Base-by-base conservation (phyloP, 2,797 vertebrate genomes). In the Microctenopoma steveboyesi region DNA sequence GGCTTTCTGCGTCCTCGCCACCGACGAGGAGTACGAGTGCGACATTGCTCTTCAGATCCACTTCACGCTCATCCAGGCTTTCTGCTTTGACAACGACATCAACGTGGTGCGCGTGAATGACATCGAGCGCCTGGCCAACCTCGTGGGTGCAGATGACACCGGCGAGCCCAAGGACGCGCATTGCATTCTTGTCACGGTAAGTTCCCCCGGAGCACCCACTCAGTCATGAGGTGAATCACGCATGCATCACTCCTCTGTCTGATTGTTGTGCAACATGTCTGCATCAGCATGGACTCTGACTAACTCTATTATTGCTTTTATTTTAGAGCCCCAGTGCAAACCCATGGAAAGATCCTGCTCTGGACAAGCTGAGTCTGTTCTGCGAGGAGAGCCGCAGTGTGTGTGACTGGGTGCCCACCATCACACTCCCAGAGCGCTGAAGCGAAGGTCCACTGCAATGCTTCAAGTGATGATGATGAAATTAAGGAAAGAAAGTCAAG, bases 11-110 rank as follows among this genome's bases (percentile, higher is more conserved):
- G 92, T 99, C 59, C 91, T 99, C 86, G 97, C 97, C 8, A 92
- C 96, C 0, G 97, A 97, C 1, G 96, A 96, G 77, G 95, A 98
- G 67, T 97, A 98, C 39, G 95, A 98, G 80, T 96, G 96, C 3
- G 97, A 99, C 85, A 96, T 99, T 1, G 98, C 98, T 0, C 92
- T 99, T 57, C 98, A 99, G 90, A 99, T 99, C 76, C 98, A 99
- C 89, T 99, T 99, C 88, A 99, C 98, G 0, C 93, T 99, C 64
- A 99, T 99, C 78, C 98, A 99, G 85, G 96, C 98, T 0, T 99
- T 99, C 86, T 99, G 98, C 91, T 99, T 98, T 18, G 98, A 99
- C 84, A 99, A 99, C 50, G 96, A 97, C 89, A 97, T 99, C 47
- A 97, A 98, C 91, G 96, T 99, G 7, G 97, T 99, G 72, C 92